Percentiles rank a stretch among this genome's conserved stretches.
Conservation (phyloP, 2,888 invertebrate species). For the Vesta saturnalis region DNA sequence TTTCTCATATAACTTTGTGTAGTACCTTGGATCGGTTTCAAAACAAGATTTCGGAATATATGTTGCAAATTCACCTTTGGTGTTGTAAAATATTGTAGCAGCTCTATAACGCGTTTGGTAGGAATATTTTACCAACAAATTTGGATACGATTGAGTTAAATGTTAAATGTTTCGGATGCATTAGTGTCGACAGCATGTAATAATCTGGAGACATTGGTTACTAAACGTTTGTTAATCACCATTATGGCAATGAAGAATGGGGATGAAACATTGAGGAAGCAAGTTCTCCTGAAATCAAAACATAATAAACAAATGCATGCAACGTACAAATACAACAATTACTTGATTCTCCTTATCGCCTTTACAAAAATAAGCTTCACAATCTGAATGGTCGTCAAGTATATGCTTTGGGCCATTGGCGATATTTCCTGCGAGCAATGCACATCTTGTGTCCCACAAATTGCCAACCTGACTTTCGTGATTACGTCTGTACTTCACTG, state of each 20-base stretch:
- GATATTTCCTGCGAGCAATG: not conserved
- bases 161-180: not conserved
- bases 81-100: too few relatives aligned
- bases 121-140: too few relatives aligned
- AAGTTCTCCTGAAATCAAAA: conserved; percentile 4
- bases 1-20: too few relatives aligned
- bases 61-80: too few relatives aligned
- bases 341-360: not conserved
- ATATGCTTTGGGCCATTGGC: not conserved
- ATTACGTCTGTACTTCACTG: not conserved
- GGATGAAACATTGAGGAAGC: too few relatives aligned
- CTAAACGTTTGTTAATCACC: not conserved
- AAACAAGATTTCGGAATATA: too few relatives aligned
- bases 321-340: not conserved
- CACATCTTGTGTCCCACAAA: not conserved
- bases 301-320: not conserved
- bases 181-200: not conserved
- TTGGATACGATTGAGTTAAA: not conserved
- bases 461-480: not conserved
- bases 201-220: not conserved
- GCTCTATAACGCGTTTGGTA: too few relatives aligned
- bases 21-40: too few relatives aligned
- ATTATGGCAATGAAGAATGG: not conserved
- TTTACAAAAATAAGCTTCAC: conserved; percentile 6
- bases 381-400: conserved; percentile 5